Percentiles rank a stretch among this genome's conserved stretches.
phyloP scores from a whole-genome alignment of 2,113 vertebrate genomes.

The Syrrhaptes paradoxus region DNA sequence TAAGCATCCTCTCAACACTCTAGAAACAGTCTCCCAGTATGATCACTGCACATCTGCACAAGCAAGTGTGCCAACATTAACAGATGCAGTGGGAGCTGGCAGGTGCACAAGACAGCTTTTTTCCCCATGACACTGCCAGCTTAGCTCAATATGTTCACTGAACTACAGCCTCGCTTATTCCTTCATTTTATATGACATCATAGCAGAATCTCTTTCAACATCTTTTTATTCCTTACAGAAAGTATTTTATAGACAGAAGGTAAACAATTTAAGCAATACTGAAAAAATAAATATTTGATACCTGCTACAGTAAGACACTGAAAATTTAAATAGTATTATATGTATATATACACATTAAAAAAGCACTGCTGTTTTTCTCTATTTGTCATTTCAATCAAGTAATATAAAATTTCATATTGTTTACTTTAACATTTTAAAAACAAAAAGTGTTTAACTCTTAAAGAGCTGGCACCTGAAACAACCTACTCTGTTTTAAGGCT shows the following conservation, averaged over 20 bases:
- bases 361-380: neutral
- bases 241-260: neutral
- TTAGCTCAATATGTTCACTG: neutral
- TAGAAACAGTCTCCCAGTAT: neutral
- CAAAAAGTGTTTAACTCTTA: neutral
- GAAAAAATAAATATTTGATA: neutral
- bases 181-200: neutral
- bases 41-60: neutral
- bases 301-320: neutral
- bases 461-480: neutral
- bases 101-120: neutral
- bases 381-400: neutral
- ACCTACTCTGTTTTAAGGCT: neutral
- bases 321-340: neutral
- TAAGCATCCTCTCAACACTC: neutral
- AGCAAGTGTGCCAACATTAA: neutral
- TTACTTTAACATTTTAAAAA: neutral
- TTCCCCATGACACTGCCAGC: neutral
- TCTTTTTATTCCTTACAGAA: neutral
- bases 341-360: neutral
- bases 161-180: neutral
- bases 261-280: neutral
- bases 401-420: neutral
- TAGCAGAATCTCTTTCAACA: neutral
- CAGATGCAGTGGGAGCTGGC: neutral